These are phyloP conservation scores for Liasis olivaceus DNA, from an alignment of 2,797 vertebrate species.

Conservation along the genomic window DNA sequence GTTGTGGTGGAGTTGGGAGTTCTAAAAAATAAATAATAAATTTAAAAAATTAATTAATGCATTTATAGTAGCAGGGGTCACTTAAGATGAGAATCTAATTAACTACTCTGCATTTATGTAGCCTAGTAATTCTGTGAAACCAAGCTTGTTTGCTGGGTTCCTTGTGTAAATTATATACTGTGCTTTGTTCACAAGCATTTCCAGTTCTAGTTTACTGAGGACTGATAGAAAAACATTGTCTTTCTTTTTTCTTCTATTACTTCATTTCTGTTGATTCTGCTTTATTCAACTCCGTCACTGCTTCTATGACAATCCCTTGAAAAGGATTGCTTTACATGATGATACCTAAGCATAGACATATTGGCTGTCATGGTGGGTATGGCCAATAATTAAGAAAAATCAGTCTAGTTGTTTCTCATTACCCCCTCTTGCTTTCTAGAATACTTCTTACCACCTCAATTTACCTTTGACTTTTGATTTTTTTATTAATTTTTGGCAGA, in stretches of 20 bases:
- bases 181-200: neutral
- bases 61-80: neutral
- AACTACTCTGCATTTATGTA: neutral
- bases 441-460: neutral
- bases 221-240: neutral
- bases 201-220: neutral
- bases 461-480: neutral
- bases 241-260: neutral
- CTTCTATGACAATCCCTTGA: neutral
- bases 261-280: neutral
- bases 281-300: neutral
- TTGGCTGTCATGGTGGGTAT: neutral
- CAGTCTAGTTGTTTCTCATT: neutral
- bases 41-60: neutral
- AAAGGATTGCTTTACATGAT: neutral
- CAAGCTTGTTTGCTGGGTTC: neutral
- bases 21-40: too few species aligned
- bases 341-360: neutral
- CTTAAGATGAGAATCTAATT: neutral
- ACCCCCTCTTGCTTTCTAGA: neutral
- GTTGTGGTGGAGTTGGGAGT: too few species aligned
- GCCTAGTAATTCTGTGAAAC: neutral
- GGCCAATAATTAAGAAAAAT: neutral
- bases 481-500: neutral
- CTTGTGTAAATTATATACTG: neutral